Conservation (phyloP, 2,888 invertebrate genomes). For the Lasioglossum lativentre region DNA sequence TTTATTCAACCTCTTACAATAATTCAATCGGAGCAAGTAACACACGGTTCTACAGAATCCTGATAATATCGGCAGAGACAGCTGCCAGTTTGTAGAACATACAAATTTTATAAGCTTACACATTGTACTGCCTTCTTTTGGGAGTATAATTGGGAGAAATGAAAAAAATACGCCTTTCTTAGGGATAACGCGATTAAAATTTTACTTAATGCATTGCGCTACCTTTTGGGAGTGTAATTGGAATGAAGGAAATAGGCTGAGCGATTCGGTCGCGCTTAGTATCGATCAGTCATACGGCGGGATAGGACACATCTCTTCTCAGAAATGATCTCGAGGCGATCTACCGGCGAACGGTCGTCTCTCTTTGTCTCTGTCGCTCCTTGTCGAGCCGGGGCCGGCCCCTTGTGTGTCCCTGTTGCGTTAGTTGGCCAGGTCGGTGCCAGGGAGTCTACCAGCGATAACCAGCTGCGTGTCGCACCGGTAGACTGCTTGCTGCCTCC, state of each 20-base stretch:
- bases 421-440: slow-evolving; percentile 79
- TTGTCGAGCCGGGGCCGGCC: slow-evolving; percentile 38
- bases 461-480: slow-evolving; percentile 76
- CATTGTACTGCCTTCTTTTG: not conserved
- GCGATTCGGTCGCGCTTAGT: slow-evolving; percentile 47
- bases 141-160: not conserved
- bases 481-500: slow-evolving; percentile 77
- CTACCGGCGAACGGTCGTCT: slow-evolving; percentile 64
- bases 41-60: no score
- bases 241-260: slow-evolving; percentile 32
- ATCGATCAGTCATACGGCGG: slow-evolving; percentile 44
- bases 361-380: slow-evolving; percentile 54
- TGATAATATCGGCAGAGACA: no score
- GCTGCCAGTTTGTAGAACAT: no score
- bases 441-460: slow-evolving; percentile 78
- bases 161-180: no score
- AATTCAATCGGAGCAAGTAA: not conserved
- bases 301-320: slow-evolving; percentile 62
- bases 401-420: slow-evolving; percentile 68
- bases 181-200: not conserved
- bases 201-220: not conserved
- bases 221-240: not conserved
- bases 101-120: not conserved
- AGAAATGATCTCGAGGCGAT: slow-evolving; percentile 64
- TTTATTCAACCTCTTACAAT: not conserved